phyloP scores from a whole-genome alignment of 2,113 vertebrate species.

The Ondatra zibethicus region DNA sequence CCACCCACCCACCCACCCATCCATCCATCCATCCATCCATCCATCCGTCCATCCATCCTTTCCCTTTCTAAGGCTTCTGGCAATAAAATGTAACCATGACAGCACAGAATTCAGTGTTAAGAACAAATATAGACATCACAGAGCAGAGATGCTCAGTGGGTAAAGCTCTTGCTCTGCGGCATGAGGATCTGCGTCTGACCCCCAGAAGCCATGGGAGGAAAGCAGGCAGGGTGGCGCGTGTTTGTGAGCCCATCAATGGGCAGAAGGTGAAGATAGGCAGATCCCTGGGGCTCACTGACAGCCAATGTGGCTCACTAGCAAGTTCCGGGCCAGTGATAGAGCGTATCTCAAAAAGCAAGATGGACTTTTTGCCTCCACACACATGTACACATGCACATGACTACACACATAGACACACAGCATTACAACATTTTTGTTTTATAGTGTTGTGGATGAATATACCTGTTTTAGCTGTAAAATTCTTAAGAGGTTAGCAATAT shows the following conservation, averaged over 20 bases:
- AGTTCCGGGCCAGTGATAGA: neutral
- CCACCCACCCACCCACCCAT: neutral
- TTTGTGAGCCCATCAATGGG: neutral
- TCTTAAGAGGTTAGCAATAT: neutral
- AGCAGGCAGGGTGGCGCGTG: neutral
- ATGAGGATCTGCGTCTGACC: too few species aligned
- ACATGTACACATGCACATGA: neutral
- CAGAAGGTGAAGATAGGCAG: neutral
- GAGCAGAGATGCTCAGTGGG: neutral
- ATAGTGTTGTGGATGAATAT: neutral
- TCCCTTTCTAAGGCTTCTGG: too few species aligned
- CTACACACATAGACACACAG: neutral
- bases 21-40: neutral
- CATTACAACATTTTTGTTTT: neutral
- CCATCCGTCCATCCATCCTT: neutral
- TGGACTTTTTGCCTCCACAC: too few species aligned
- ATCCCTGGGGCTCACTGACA: neutral
- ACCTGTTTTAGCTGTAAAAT: neutral
- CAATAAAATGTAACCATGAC: neutral
- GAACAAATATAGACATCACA: neutral
- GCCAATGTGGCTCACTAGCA: neutral
- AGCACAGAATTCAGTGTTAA: neutral
- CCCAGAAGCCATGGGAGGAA: neutral
- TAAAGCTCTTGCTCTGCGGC: neutral
- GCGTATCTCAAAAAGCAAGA: neutral